These are phyloP conservation scores for Scylla paramamosain DNA, from an alignment of 1,140 invertebrate genomes.

Conservation along the genomic window DNA sequence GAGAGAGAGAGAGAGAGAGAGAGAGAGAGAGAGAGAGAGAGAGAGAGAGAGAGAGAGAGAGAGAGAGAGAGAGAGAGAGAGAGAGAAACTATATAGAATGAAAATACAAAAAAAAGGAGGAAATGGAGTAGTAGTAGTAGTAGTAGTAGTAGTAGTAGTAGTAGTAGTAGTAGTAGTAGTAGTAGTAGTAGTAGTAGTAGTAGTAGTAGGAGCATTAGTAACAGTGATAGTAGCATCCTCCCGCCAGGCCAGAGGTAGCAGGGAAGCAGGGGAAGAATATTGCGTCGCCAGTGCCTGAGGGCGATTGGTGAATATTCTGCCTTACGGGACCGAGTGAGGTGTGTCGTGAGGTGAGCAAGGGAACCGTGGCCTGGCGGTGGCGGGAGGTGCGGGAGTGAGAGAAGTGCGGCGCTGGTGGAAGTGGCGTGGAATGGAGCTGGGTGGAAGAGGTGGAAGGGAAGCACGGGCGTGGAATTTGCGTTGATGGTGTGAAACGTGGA, in stretches of 20 bases:
- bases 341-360: too few species aligned
- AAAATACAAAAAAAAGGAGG: not conserved
- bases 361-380: too few species aligned
- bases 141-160: not conserved
- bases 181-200: slow-evolving; percentile 17
- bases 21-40: slow-evolving; percentile 27
- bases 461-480: not conserved
- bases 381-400: too few species aligned
- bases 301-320: too few species aligned
- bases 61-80: not conserved
- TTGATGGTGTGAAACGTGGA: not conserved
- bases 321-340: too few species aligned
- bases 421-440: not conserved
- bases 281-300: too few species aligned
- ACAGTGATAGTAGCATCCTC: too few species aligned
- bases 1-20: slow-evolving; percentile 44
- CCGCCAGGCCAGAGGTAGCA: too few species aligned
- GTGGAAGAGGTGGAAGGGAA: not conserved
- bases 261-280: too few species aligned
- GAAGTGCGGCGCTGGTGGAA: not conserved
- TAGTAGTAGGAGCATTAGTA: too few species aligned
- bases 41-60: not conserved
- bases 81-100: not conserved
- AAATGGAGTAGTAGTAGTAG: not conserved
- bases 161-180: not conserved